Evolutionary conservation across 2,113 vertebrate species (phyloP).

Genomic region (Siniperca knerii): DNA sequence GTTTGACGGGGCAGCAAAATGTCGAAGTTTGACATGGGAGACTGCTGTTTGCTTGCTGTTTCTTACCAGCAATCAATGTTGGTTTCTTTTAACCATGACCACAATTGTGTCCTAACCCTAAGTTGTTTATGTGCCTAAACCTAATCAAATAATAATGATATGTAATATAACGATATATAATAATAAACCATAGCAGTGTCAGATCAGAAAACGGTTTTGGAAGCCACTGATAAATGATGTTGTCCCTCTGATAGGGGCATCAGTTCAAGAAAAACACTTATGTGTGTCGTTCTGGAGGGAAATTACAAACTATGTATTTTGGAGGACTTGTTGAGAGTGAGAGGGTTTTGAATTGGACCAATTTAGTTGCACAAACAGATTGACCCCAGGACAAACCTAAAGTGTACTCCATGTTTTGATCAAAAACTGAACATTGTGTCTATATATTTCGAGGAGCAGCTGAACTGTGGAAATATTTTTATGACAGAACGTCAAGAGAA

Average conservation of each 20-base stretch:
- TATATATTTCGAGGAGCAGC: slow-evolving; percentile 25
- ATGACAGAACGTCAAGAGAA: slow-evolving; percentile 60
- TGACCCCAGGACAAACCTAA: slow-evolving; percentile 43
- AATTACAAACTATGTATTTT: slow-evolving; percentile 38
- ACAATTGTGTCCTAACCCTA: not conserved
- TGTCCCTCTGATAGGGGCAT: not conserved
- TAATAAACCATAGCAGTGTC: not conserved
- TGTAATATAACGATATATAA: too few species aligned
- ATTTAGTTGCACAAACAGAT: slow-evolving; percentile 48
- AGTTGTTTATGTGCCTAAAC: not conserved
- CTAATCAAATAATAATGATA: too few species aligned
- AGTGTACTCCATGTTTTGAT: slow-evolving; percentile 28
- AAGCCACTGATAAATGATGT: not conserved
- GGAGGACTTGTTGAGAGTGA: slow-evolving; percentile 33
- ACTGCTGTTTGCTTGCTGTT: not conserved
- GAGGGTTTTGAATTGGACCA: slow-evolving; percentile 34
- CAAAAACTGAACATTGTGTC: slow-evolving; percentile 23
- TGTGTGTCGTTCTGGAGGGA: not conserved
- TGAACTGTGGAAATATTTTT: slow-evolving; percentile 49
- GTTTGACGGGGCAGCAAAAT: not conserved
- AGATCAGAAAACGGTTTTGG: slow-evolving; percentile 20
- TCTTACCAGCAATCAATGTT: not conserved
- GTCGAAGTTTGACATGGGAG: not conserved
- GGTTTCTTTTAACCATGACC: not conserved
- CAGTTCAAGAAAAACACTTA: slow-evolving; percentile 22